phyloP scores from a whole-genome alignment of 1,140 invertebrate genomes.

The Drosophila guanche region DNA sequence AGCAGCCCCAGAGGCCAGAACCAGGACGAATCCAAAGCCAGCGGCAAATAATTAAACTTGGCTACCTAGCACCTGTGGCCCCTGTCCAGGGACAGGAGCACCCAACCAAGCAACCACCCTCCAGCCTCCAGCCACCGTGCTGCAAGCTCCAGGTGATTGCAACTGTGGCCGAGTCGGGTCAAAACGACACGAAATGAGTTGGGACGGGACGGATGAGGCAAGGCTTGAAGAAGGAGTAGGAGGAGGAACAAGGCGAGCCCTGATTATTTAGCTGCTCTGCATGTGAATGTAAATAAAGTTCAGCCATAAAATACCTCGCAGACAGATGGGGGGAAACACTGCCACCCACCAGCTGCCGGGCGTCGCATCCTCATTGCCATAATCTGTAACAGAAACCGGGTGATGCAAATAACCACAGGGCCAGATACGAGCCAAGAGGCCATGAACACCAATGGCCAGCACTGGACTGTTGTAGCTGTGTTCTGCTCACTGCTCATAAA shows the following conservation, averaged over 20 bases:
- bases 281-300: conserved; percentile 79
- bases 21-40: conserved; percentile 42
- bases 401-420: conserved; percentile 35
- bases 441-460: conserved; percentile 4
- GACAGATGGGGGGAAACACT: conserved; percentile 46
- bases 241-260: not conserved
- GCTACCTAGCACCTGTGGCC: conserved; percentile 70
- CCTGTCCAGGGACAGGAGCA: conserved; percentile 39
- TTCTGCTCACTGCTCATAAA: conserved; percentile 16
- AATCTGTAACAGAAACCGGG: conserved; percentile 54
- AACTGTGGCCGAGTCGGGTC: conserved; percentile 47
- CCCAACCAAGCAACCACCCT: conserved; percentile 6
- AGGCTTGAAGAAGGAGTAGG: too few relatives aligned
- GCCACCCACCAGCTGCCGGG: conserved; percentile 4
- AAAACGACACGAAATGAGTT: conserved; percentile 35
- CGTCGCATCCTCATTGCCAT: conserved; percentile 29
- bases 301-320: conserved; percentile 69
- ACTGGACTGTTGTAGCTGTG: conserved; percentile 5
- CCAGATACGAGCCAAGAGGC: conserved; percentile 14
- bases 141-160: conserved; percentile 29
- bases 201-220: not conserved
- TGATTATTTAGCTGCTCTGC: conserved; percentile 50
- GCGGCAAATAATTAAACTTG: conserved; percentile 77
- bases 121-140: not conserved
- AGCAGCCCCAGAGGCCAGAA: conserved; percentile 6